Percentiles rank a stretch among this genome's conserved stretches.
These are phyloP conservation scores for Sturmia bella DNA, from an alignment of 2,888 invertebrate species.

Conservation along the genomic window DNA sequence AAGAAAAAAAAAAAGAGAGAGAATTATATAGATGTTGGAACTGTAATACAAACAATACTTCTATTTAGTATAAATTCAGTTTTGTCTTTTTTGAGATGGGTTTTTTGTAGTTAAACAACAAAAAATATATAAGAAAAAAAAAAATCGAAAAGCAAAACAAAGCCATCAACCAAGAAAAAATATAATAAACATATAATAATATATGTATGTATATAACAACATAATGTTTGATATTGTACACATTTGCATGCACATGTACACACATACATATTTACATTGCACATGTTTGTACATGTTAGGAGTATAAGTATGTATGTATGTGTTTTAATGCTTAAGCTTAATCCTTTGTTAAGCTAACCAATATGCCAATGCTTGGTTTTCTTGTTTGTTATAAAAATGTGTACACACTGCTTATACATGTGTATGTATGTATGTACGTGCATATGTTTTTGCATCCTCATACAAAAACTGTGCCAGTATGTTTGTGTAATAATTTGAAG, in stretches of 20 bases:
- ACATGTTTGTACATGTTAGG: no score
- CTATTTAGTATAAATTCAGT: not conserved
- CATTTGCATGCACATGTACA: no score
- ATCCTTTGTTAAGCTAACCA: slow-evolving; percentile 58
- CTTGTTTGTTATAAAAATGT: not conserved
- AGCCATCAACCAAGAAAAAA: not conserved
- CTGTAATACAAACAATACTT: no score
- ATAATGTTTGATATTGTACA: slow-evolving; percentile 49
- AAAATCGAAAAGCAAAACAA: not conserved
- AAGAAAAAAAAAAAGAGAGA: not conserved
- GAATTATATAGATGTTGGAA: slow-evolving; percentile 12
- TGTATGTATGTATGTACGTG: not conserved
- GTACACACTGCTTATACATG: not conserved
- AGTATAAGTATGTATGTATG: not conserved
- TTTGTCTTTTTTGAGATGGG: not conserved
- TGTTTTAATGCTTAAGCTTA: slow-evolving; percentile 63
- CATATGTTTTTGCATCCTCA: not conserved
- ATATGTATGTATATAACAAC: slow-evolving; percentile 19
- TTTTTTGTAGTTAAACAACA: slow-evolving; percentile 24
- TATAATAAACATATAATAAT: not conserved
- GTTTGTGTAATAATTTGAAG: not conserved
- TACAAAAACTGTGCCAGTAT: not conserved
- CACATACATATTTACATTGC: no score
- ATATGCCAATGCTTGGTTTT: slow-evolving; percentile 44
- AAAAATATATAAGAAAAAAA: slow-evolving; percentile 6